Evolutionary conservation across 2,888 invertebrate species (phyloP), one percentile per base, ranked within the genome.

Genomic region (Anticlea derivata): DNA sequence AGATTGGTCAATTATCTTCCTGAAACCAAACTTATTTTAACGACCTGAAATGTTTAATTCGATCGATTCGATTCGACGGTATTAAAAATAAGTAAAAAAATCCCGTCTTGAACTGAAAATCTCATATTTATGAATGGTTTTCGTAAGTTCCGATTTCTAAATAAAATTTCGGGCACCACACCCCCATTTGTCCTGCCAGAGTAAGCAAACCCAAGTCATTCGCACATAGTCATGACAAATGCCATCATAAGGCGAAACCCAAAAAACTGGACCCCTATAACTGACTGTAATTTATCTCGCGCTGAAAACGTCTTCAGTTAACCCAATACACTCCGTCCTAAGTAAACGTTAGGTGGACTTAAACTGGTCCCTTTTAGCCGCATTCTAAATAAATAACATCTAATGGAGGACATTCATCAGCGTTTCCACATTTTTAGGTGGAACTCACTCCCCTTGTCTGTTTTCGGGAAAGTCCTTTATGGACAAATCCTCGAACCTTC

Each of bases 311-410:
- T 87, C 85, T 83, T 80, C 80, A 80, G 78, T 78, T 86, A 88
- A 90, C 89, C 88, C 86, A 86, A 88, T 89, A 88, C 78, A 83
- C 75, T 76, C 70, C 67, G 86, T 87, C 90, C 89, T 89, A 89
- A 89, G 87, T 85, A 90, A 90, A 90, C 88, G 86, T 81, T 83
- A 82, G 85, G 85, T 77, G 76, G 83, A 87, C 84, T 88, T 87
- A 85, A 89, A 82, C 83, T 78, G 70, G 86, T 85, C 87, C 87
- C 88, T 87, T 80, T 81, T 82, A 84, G 86, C 88, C 90, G 82
- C 90, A 87, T 83, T 89, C 91, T 91, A 91, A 91, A 91, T 91
- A 91, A 91, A 91, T 91, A 91, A 90, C 91, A 83, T 88, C 91
- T 91, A 91, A 91, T 91, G 91, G 91, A 82, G 79, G 76, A 86